These are phyloP conservation scores for Falco punctatus DNA, from an alignment of 2,113 vertebrate species.

Conservation along the genomic window DNA sequence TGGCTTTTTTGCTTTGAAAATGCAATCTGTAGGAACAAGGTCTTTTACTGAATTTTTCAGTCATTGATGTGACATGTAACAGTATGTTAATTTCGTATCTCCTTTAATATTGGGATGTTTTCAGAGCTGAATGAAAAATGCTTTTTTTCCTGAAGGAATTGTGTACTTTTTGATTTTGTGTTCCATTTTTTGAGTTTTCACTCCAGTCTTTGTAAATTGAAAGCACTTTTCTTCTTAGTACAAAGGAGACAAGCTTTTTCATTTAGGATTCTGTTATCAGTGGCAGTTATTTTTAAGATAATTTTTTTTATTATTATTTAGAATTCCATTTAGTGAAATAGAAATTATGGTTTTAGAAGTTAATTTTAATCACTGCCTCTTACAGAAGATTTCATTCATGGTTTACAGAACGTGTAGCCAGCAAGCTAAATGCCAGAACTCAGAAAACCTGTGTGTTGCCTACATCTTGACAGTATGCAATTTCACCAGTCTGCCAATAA, in stretches of 20 bases:
- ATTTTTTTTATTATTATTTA: not conserved
- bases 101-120: not conserved
- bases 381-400: not conserved
- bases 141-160: not conserved
- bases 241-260: not conserved
- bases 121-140: not conserved
- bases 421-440: not conserved
- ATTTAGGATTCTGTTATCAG: not conserved
- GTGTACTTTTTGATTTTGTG: not conserved
- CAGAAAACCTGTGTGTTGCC: not conserved
- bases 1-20: not conserved
- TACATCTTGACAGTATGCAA: not conserved
- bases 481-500: not conserved
- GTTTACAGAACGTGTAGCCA: not conserved
- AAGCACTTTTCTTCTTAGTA: not conserved
- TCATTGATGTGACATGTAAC: not conserved
- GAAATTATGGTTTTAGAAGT: too few relatives aligned
- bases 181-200: not conserved
- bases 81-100: not conserved
- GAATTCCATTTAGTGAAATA: not conserved
- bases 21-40: not conserved
- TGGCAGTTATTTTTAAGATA: not conserved
- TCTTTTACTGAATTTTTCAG: not conserved
- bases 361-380: not conserved
- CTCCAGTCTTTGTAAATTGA: not conserved